phyloP scores from a whole-genome alignment of 2,888 invertebrate genomes.

The Stenodera caucasica region DNA sequence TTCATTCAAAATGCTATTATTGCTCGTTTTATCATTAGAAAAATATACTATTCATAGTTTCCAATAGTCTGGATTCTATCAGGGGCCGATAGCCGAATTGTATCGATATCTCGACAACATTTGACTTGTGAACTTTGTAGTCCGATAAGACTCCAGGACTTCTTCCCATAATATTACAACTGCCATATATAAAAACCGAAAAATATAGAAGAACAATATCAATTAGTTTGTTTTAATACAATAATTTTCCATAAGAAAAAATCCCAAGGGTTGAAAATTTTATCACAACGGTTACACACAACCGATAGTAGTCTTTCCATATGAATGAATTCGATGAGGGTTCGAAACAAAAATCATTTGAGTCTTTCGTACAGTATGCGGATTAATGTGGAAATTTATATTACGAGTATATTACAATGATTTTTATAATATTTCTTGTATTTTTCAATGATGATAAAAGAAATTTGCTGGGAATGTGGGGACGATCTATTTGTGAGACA shows the following conservation, averaged over 20 bases:
- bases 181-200: not conserved
- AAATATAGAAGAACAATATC: not conserved
- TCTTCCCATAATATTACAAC: not conserved
- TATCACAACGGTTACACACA: not conserved
- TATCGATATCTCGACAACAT: slow-evolving; percentile 30
- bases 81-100: slow-evolving; percentile 9
- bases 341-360: not conserved
- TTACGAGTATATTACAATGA: not conserved
- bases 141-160: slow-evolving; percentile 33
- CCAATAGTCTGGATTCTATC: slow-evolving; percentile 4
- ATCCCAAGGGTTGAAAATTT: not conserved
- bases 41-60: not conserved
- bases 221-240: not conserved
- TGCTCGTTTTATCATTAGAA: not conserved
- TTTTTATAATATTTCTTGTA: not conserved
- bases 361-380: too few relatives aligned
- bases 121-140: slow-evolving; percentile 47
- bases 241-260: slow-evolving; percentile 4
- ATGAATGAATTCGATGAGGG: slow-evolving; percentile 1
- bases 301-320: not conserved
- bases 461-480: slow-evolving; percentile 20
- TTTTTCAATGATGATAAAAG: not conserved
- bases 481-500: slow-evolving; percentile 19
- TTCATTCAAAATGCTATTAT: not conserved
- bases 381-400: too few relatives aligned